A percentile compares a stretch with the other conserved stretches of the same genome.
phyloP scores from a whole-genome alignment of 2,888 invertebrate genomes.

The Quadroppia sp. region DNA sequence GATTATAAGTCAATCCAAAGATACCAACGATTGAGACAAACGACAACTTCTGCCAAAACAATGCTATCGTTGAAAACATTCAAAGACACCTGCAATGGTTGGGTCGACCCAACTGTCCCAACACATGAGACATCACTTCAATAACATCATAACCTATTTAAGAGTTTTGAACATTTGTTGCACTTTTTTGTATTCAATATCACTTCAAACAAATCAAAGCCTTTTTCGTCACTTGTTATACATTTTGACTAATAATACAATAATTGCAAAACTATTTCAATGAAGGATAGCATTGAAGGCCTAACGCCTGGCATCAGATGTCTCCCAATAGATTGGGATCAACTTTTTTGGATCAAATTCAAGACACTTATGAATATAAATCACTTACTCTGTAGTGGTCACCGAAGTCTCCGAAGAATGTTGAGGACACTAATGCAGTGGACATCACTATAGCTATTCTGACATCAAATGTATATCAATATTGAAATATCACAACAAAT shows the following conservation, averaged over 20 bases:
- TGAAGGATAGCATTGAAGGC: too few species aligned
- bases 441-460: not conserved
- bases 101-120: constrained; percentile 8
- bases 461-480: constrained; percentile 8
- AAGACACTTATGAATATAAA: not conserved
- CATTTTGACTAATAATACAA: not conserved
- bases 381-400: constrained; percentile 33
- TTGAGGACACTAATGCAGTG: constrained; percentile 17
- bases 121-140: too few species aligned
- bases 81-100: constrained; percentile 24
- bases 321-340: too few species aligned
- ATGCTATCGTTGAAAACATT: not conserved
- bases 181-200: not conserved
- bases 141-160: constrained; percentile 37
- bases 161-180: not conserved
- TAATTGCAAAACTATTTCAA: too few species aligned
- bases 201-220: not conserved
- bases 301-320: not conserved
- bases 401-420: constrained; percentile 29
- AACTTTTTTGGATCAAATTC: too few species aligned
- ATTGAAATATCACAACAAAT: constrained; percentile 4
- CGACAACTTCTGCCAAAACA: not conserved
- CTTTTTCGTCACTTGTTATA: not conserved
- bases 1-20: not conserved
- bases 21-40: not conserved